Conservation (phyloP, 2,888 invertebrate genomes). For the Carabus problematicus region DNA sequence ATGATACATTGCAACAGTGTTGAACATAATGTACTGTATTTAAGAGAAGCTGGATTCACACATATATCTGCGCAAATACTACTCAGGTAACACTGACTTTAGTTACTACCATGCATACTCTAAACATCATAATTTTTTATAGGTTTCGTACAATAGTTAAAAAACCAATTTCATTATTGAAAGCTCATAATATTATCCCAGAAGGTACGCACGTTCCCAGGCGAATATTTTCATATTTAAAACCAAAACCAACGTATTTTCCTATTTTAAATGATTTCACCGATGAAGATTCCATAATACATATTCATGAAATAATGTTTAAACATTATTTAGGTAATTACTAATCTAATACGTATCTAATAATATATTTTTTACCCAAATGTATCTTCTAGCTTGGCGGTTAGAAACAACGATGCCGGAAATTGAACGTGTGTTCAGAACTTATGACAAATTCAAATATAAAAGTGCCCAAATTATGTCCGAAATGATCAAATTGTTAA, state of each 20-base stretch:
- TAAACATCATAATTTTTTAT: neutral
- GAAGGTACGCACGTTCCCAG: slow-evolving; percentile 19
- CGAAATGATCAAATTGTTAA: slow-evolving; percentile 32
- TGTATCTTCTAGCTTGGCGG: slow-evolving; percentile 24
- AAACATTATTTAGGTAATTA: slow-evolving; percentile 34
- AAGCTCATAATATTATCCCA: slow-evolving; percentile 30
- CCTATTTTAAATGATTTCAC: slow-evolving; percentile 22
- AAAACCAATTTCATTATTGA: slow-evolving; percentile 31
- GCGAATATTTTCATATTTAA: slow-evolving; percentile 30
- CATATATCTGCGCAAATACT: slow-evolving; percentile 24
- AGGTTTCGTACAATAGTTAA: slow-evolving; percentile 33
- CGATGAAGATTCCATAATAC: slow-evolving; percentile 27
- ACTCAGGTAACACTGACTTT: slow-evolving; percentile 23
- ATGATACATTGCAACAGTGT: slow-evolving; percentile 25
- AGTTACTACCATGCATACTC: neutral
- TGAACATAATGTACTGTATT: slow-evolving; percentile 36
- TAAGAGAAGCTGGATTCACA: slow-evolving; percentile 29
- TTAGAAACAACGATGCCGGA: neutral
- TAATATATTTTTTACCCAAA: neutral
- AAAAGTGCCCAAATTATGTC: slow-evolving; percentile 33
- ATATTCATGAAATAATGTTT: slow-evolving; percentile 34
- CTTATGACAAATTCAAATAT: slow-evolving; percentile 33
- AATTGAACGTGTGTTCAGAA: slow-evolving; percentile 24
- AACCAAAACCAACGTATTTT: slow-evolving; percentile 20
- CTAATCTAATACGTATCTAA: neutral